Evolutionary conservation across 2,888 invertebrate genomes (phyloP).

Genomic region (Itoplectis maculator): DNA sequence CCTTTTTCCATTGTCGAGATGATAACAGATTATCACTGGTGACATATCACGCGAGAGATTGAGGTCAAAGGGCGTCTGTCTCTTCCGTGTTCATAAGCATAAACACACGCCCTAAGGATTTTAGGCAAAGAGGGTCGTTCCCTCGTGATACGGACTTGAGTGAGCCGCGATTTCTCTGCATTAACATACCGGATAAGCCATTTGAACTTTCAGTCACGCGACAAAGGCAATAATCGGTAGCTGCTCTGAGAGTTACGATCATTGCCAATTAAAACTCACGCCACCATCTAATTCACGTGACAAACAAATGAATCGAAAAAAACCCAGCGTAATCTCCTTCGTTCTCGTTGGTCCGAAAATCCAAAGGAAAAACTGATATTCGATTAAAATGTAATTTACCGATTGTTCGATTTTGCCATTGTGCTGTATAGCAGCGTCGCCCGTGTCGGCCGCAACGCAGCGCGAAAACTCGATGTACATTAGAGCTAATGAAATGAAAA

Average conservation of each 20-base stretch:
- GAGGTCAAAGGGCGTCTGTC: no score
- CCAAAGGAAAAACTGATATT: no score
- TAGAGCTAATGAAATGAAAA: constrained; percentile 15
- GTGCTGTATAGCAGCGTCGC: background rate
- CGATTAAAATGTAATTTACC: background rate
- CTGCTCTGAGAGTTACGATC: background rate
- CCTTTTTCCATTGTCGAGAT: no score
- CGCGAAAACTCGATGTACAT: background rate
- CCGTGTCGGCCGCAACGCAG: background rate
- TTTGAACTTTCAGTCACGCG: constrained; percentile 1
- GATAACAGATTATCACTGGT: no score
- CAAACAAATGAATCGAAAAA: background rate
- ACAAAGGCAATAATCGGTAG: background rate
- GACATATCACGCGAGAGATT: no score
- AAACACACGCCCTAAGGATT: no score
- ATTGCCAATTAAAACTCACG: background rate
- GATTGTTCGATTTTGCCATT: background rate
- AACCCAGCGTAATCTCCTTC: background rate
- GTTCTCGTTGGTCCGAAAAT: no score
- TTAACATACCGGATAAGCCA: background rate
- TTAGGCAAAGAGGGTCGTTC: no score
- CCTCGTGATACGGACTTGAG: background rate
- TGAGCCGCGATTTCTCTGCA: background rate
- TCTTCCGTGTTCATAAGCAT: no score
- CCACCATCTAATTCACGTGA: background rate